These are phyloP conservation scores for Siphamia tubifer DNA, from an alignment of 2,113 vertebrate genomes.

Conservation along the genomic window DNA sequence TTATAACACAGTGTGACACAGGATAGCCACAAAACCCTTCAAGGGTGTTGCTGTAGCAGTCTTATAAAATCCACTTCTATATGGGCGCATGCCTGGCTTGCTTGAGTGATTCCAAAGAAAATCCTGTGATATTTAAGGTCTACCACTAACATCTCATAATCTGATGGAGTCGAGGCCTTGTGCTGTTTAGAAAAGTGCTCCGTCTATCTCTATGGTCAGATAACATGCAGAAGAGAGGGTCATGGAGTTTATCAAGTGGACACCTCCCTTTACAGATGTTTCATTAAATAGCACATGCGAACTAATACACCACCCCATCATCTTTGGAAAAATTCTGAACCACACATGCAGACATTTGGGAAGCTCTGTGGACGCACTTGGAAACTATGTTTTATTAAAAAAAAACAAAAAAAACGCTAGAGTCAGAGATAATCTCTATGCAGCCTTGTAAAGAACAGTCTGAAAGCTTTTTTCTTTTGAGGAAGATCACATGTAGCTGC, in stretches of 20 bases:
- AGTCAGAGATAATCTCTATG: too few relatives aligned
- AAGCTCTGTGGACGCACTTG: not conserved
- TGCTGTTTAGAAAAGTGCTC: not conserved
- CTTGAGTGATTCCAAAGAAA: not conserved
- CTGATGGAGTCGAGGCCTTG: too few relatives aligned
- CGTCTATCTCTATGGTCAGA: not conserved
- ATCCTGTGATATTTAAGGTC: not conserved
- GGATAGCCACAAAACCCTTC: slow-evolving; percentile 28
- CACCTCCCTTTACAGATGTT: slow-evolving; percentile 52
- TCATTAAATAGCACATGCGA: slow-evolving; percentile 32
- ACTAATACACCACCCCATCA: not conserved
- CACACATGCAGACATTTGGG: not conserved
- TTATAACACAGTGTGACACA: slow-evolving; percentile 56
- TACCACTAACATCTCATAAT: too few relatives aligned
- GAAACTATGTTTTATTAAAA: too few relatives aligned
- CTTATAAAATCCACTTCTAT: slow-evolving; percentile 12
- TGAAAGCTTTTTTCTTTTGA: too few relatives aligned
- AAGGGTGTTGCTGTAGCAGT: slow-evolving; percentile 16
- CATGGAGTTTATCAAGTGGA: slow-evolving; percentile 36
- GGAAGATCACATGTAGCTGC: too few relatives aligned
- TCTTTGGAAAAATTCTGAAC: not conserved
- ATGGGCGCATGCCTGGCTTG: not conserved
- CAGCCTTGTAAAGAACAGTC: too few relatives aligned
- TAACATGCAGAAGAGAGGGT: not conserved
- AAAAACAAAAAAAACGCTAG: too few relatives aligned